A percentile compares a stretch with the other conserved stretches of the same genome.
Evolutionary conservation across 2,113 vertebrate species (phyloP).

Genomic region (rat (Rattus norvegicus)): GRCr8 NC_086037.1:59333501-59334000

Average conservation of each 20-base stretch:
- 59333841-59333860: background rate
- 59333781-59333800: background rate
- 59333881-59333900: background rate
- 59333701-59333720: background rate
- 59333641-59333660: background rate
- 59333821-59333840: background rate
- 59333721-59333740: background rate
- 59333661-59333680: background rate
- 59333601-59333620: background rate
- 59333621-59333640: background rate
- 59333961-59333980: background rate
- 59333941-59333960: background rate
- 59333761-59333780: background rate
- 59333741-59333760: background rate
- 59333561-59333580: background rate
- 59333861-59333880: background rate
- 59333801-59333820: background rate
- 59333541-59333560: background rate
- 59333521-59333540: background rate
- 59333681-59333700: background rate
- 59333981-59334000: background rate
- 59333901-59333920: background rate
- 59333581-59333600: background rate
- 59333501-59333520: background rate
- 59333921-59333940: background rate